Percentiles rank a stretch among this genome's conserved stretches.
These are phyloP conservation scores for Erpobdella octoculata DNA, from an alignment of 2,888 invertebrate genomes.

Conservation along the genomic window DNA sequence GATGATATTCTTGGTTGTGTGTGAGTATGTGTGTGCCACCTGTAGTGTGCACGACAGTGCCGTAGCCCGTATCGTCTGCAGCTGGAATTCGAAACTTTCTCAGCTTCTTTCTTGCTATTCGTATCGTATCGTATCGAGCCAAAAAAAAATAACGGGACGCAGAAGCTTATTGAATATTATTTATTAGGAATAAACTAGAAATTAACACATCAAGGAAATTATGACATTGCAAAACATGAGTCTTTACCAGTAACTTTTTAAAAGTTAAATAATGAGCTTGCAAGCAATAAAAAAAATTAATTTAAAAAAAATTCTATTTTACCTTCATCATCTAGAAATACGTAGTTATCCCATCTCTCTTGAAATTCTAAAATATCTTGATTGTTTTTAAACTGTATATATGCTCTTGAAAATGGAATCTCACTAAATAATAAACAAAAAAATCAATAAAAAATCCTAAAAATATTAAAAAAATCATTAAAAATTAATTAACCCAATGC, in stretches of 20 bases:
- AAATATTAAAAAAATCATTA: neutral
- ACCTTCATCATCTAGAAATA: constrained; percentile 85
- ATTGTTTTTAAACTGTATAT: constrained; percentile 76
- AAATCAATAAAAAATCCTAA: neutral
- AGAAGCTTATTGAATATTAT: too few species aligned
- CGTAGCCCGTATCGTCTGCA: too few species aligned
- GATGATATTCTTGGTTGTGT: too few species aligned
- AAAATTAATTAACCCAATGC: constrained; percentile 58
- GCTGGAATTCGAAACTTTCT: too few species aligned
- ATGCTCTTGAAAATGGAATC: constrained; percentile 72
- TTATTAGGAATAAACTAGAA: neutral
- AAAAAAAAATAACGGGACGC: too few species aligned
- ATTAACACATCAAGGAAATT: neutral
- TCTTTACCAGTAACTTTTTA: neutral
- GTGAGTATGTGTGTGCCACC: too few species aligned
- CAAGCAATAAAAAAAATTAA: neutral
- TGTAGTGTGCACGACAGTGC: too few species aligned
- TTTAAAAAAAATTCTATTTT: too few species aligned
- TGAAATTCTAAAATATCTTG: constrained; percentile 80
- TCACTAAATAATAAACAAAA: constrained; percentile 48
- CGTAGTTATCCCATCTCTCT: constrained; percentile 91
- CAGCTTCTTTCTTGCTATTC: too few species aligned
- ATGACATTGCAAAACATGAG: neutral
- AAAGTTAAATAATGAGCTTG: too few species aligned
- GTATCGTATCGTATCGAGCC: too few species aligned